These are phyloP conservation scores for Steatocranus sp. DNA, from an alignment of 2,797 vertebrate genomes.

Conservation along the genomic window DNA sequence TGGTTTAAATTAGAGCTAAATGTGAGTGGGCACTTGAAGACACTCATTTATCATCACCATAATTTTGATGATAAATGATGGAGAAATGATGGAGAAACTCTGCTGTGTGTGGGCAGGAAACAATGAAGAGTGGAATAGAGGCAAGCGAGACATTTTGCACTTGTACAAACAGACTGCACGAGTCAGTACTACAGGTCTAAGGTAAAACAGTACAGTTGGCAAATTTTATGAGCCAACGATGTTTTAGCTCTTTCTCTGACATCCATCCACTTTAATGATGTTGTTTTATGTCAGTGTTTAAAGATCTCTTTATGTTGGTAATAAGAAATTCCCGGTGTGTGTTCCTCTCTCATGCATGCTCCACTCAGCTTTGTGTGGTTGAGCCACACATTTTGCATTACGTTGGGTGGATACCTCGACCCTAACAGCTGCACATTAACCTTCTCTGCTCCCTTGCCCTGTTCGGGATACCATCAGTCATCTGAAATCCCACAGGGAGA, in stretches of 20 bases:
- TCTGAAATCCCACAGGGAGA: not conserved
- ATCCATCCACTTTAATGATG: not conserved
- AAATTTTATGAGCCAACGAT: not conserved
- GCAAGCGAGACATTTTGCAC: not conserved
- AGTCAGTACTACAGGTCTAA: not conserved
- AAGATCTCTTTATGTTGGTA: not conserved
- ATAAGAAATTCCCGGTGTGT: not conserved
- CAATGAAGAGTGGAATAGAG: not conserved
- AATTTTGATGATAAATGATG: too few relatives aligned
- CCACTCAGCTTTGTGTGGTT: not conserved
- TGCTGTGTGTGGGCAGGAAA: not conserved
- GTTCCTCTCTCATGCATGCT: not conserved
- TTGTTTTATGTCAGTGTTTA: not conserved
- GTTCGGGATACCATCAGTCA: not conserved
- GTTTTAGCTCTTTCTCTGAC: not conserved
- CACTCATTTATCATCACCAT: not conserved
- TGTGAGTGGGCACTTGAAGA: not conserved
- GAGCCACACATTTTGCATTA: not conserved
- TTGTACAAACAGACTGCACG: not conserved
- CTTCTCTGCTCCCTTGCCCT: not conserved
- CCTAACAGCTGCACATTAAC: not conserved
- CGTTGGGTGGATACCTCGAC: not conserved
- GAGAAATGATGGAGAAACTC: not conserved
- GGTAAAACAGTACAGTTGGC: not conserved
- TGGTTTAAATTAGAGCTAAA: not conserved